Base-by-base conservation (phyloP, 2,113 vertebrate species). In the Phycodurus eques region DNA sequence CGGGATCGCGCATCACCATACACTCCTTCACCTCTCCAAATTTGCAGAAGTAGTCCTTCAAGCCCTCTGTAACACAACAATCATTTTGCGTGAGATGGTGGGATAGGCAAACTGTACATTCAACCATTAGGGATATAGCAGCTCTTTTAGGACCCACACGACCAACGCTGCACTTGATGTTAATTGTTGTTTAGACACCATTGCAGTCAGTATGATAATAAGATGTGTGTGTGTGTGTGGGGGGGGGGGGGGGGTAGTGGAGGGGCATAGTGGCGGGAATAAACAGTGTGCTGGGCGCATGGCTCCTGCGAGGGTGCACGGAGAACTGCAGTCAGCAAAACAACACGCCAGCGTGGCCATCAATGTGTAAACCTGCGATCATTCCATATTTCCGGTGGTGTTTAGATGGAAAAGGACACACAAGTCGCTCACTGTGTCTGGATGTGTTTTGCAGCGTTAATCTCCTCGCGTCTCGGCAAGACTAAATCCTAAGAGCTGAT, bases 1-100 rank as follows among this genome's bases (percentile, higher is more conserved):
- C 92, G 88, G 96, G 96, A 94, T 98, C 96, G 85, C 96, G 94
- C 96, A 98, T 98, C 92, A 98, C 96, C 95, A 98, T 96, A 84
- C 96, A 97, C 95, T 98, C 96, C 92, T 98, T 98, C 93, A 98
- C 96, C 88, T 98, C 96, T 67, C 96, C 96, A 74, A 98, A 98
- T 93, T 98, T 96, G 92, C 96, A 94, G 92, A 98, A 98, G 93
- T 98, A 98, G 78, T 98, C 96, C 88, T 96, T 95, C 93, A 98
- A 91, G 83, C 96, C 96, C 93, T 98, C 96, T 98, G 94, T 14
- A 42, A 60, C 9, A 80, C 46, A 78, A 14, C 22, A 42, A 43
- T 14, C 35, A 44, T 46, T n/a, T 65, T 46, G 2, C 20, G 47
- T 46, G 43, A 31, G 42, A 47, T 47, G 43, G 27, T 12, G 31